Percentiles rank a stretch among this genome's conserved stretches.
Evolutionary conservation across 2,888 invertebrate species (phyloP).

Genomic region (Scelioninae gen. 1): DNA sequence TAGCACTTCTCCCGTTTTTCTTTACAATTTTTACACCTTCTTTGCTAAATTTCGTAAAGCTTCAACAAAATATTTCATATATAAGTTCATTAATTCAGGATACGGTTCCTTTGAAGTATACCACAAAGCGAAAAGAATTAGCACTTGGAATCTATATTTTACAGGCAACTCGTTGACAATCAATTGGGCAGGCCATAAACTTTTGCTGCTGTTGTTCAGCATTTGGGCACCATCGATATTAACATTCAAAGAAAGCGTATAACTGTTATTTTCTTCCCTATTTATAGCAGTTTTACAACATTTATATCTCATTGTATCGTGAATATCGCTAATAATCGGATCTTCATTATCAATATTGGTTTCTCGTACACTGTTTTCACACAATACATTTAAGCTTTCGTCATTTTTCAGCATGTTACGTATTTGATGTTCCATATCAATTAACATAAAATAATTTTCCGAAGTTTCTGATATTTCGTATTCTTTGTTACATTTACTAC

Average conservation of each 20-base stretch:
- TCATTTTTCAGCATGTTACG: constrained; percentile 22
- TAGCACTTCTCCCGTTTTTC: constrained; percentile 13
- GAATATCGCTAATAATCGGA: constrained; percentile 22
- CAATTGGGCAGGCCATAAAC: constrained; percentile 31
- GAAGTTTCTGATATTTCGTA: constrained; percentile 12
- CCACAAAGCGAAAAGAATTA: constrained; percentile 25
- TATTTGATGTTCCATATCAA: constrained; percentile 38
- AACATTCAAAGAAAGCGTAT: constrained; percentile 34
- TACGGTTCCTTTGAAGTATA: constrained; percentile 6
- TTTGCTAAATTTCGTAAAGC: constrained; percentile 1
- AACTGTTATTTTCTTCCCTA: neutral
- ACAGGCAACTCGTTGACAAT: constrained; percentile 34
- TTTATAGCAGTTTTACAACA: constrained; percentile 19
- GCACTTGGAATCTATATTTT: constrained; percentile 9
- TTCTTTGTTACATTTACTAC: constrained; percentile 15
- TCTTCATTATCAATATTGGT: neutral
- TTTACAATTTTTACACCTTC: neutral
- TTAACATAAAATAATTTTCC: constrained; percentile 31
- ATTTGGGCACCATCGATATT: constrained; percentile 37
- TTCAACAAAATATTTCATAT: constrained; percentile 22
- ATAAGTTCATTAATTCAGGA: constrained; percentile 30
- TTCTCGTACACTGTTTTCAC: constrained; percentile 13
- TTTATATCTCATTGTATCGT: constrained; percentile 26
- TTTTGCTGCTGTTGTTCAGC: constrained; percentile 25
- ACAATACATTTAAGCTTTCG: constrained; percentile 9